Percentiles rank a stretch among this genome's conserved stretches.
These are phyloP conservation scores for Autographa pulchrina DNA, from an alignment of 2,888 invertebrate species.

Conservation along the genomic window DNA sequence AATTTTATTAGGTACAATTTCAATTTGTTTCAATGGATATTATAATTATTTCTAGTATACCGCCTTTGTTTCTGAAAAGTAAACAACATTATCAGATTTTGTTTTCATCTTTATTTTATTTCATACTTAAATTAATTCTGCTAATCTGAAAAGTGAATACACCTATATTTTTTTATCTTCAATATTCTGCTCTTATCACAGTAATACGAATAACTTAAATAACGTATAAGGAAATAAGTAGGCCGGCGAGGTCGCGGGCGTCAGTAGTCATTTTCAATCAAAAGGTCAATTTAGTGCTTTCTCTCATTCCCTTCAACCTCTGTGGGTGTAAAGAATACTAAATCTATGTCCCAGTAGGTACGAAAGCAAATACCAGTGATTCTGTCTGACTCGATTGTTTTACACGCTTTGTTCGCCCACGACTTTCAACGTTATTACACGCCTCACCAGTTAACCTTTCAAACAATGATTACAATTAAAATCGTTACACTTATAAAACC, in stretches of 20 bases:
- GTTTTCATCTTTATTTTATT: neutral
- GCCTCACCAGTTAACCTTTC: neutral
- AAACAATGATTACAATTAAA: neutral
- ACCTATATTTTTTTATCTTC: neutral
- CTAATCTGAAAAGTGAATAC: no score
- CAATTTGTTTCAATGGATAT: slow-evolving; percentile 1
- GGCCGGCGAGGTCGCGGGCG: neutral
- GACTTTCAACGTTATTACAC: neutral
- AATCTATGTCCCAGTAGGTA: slow-evolving; percentile 17
- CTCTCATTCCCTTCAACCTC: slow-evolving; percentile 20
- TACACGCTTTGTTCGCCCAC: neutral
- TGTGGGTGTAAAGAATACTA: slow-evolving; percentile 26
- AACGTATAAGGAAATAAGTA: slow-evolving; percentile 26
- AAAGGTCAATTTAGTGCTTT: slow-evolving; percentile 43
- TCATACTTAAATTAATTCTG: neutral
- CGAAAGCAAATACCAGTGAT: slow-evolving; percentile 14
- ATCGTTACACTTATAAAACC: neutral
- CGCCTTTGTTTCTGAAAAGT: neutral
- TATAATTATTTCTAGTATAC: slow-evolving; percentile 10
- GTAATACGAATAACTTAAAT: slow-evolving; percentile 34
- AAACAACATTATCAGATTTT: neutral
- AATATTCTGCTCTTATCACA: neutral
- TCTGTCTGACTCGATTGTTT: slow-evolving; percentile 11
- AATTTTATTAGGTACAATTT: slow-evolving; percentile 14
- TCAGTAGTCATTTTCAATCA: slow-evolving; percentile 28